These are phyloP conservation scores for Diplolepis rosae DNA, from an alignment of 2,888 invertebrate genomes.

Conservation along the genomic window DNA sequence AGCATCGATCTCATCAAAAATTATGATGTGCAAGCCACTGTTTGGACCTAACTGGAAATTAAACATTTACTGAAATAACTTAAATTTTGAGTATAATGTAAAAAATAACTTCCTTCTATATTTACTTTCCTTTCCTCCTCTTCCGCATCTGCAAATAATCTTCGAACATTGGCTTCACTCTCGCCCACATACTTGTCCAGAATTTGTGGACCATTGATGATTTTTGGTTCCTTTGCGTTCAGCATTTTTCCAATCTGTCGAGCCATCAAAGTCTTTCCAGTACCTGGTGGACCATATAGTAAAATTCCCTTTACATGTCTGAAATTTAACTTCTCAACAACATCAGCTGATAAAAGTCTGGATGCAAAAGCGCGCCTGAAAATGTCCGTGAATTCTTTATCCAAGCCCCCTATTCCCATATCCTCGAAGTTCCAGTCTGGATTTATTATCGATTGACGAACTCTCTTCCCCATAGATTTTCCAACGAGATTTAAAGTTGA, in stretches of 20 bases:
- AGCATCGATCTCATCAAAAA: constrained; percentile 99
- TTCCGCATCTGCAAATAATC: constrained; percentile 98
- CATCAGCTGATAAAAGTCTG: constrained; percentile 97
- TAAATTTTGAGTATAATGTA: not conserved
- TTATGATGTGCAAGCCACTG: constrained; percentile 98
- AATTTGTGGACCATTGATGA: constrained; percentile 99
- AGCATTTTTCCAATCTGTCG: constrained; percentile 99
- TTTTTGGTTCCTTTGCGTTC: constrained; percentile 98
- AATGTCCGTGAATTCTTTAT: constrained; percentile 97
- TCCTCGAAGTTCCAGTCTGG: constrained; percentile 99
- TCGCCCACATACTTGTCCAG: constrained; percentile 99
- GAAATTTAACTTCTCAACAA: constrained; percentile 96
- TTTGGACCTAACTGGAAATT: constrained; percentile 87
- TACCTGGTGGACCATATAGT: constrained; percentile 97
- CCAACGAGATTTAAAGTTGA: constrained; percentile 93
- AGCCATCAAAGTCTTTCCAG: constrained; percentile 99
- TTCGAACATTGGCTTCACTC: constrained; percentile 97
- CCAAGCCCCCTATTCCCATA: constrained; percentile 99
- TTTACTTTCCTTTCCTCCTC: constrained; percentile 95
- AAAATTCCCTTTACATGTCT: constrained; percentile 99
- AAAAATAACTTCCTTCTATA: not conserved
- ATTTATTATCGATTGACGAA: constrained; percentile 94
- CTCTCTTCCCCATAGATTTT: constrained; percentile 86
- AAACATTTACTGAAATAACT: constrained; percentile 12
- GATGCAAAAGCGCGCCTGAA: constrained; percentile 99